Conservation (phyloP, 2,888 invertebrate species). For the Leptinotarsa juncta region DNA sequence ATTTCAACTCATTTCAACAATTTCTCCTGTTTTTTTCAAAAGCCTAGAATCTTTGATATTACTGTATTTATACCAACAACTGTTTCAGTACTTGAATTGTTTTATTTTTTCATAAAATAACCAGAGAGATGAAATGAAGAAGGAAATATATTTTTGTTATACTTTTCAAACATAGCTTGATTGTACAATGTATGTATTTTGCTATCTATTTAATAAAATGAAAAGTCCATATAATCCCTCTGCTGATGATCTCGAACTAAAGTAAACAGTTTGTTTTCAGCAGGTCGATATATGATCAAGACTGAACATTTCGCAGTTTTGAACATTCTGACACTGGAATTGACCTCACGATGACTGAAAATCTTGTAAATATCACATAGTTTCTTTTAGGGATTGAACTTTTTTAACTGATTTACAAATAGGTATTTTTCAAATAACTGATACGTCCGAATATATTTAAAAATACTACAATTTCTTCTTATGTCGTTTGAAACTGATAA, state of each 20-base stretch:
- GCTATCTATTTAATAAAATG: not conserved
- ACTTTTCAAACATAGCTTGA: not conserved
- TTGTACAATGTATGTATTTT: not conserved
- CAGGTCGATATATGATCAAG: too few species aligned
- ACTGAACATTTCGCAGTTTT: not conserved
- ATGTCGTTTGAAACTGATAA: too few species aligned
- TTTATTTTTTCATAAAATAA: not conserved
- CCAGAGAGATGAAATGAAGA: not conserved
- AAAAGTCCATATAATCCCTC: too few species aligned
- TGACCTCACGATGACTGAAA: not conserved
- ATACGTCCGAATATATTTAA: too few species aligned
- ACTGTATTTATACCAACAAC: not conserved
- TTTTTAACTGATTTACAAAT: too few species aligned
- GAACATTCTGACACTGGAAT: not conserved
- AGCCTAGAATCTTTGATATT: too few species aligned
- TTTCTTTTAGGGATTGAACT: too few species aligned
- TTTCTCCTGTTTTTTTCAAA: not conserved
- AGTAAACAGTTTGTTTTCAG: too few species aligned
- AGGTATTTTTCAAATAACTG: too few species aligned
- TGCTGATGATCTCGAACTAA: too few species aligned
- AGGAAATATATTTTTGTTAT: not conserved
- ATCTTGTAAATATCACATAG: not conserved
- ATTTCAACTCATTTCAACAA: not conserved
- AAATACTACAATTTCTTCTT: too few species aligned
- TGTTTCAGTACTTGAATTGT: not conserved